Percentiles rank a stretch among this genome's conserved stretches.
Conservation (phyloP, 2,888 invertebrate species). For the Drosophila ochracea region DNA sequence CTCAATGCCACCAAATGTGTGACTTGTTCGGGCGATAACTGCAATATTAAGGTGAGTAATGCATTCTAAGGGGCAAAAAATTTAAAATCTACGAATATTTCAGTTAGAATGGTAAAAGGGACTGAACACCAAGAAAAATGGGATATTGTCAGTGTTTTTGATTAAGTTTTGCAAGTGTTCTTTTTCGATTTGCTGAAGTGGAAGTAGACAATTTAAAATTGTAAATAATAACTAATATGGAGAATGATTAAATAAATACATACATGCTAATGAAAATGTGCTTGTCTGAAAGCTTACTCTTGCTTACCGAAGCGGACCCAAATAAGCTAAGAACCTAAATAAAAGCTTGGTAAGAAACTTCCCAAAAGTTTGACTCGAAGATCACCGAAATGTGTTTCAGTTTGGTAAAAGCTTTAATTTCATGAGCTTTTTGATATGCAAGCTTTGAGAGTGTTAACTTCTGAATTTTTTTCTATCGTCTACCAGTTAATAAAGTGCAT, state of each 20-base stretch:
- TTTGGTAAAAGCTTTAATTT: background rate
- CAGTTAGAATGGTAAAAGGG: background rate
- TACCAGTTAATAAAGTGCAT: background rate
- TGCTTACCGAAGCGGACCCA: background rate
- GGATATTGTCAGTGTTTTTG: background rate
- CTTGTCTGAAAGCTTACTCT: background rate
- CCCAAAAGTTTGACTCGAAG: background rate
- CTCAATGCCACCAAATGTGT: constrained; percentile 62
- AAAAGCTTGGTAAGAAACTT: background rate
- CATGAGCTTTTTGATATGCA: background rate
- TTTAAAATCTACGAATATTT: background rate
- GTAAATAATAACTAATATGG: background rate
- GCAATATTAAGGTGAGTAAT: constrained; percentile 71
- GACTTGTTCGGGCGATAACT: constrained; percentile 65
- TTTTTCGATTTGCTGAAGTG: background rate
- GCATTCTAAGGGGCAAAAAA: no score
- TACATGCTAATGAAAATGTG: background rate
- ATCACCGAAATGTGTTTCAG: background rate
- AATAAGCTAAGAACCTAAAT: background rate
- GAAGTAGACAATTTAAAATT: no score
- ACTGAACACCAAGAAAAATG: background rate
- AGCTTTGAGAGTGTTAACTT: background rate
- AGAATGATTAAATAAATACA: no score
- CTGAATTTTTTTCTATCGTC: background rate
- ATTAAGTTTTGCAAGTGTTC: background rate